Evolutionary conservation across 2,797 vertebrate species (phyloP), one percentile per base, ranked within the genome.

Genomic region (Scleropages formosus): DNA sequence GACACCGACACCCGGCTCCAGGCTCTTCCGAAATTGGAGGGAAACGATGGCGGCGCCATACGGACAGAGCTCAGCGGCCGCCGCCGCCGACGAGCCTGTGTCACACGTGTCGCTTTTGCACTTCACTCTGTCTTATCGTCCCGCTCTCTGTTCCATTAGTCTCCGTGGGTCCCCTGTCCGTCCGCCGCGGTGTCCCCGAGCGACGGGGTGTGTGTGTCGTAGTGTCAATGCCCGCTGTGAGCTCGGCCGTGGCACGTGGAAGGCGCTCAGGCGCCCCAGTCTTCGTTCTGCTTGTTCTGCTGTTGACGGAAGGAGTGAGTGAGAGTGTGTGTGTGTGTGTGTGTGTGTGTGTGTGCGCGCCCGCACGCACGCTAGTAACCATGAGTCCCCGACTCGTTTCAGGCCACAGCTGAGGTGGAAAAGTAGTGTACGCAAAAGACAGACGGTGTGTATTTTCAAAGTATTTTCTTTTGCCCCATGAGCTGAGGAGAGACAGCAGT

Each of bases 61-160:
- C 27, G 46, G 39, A 71, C 67, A 71, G 58, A 72, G n/a, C 58
- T 44, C 58, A 46, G 68, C 39, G 46, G 20, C 44, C n/a, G 58
- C 44, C 12, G 46, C 60, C 71, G 75, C 60, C 75, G 67, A 76
- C 70, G 58, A 22, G 18, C 65, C 18, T 63, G 58, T 53, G 46
- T 63, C 44, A 56, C 53, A 69, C 31, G 22, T 75, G 8, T 58
- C 49, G 15, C 20, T 47, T 71, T 71, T 20, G 31, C 59, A 20
- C 44, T 62, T 73, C 58, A 63, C 27, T 72, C 59, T 60, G 58
- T 71, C 46, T 51, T 56, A 31, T 66, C 39, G 24, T 39, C 47
- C 53, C 20, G 15, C 44, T 47, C 26, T 51, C 18, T 31, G 9
- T 64, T 8, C n/a, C 39, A 18, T 1, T 18, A 69, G n/a, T 66